phyloP scores from a whole-genome alignment of 1,140 invertebrate genomes.

The Maniola jurtina region DNA sequence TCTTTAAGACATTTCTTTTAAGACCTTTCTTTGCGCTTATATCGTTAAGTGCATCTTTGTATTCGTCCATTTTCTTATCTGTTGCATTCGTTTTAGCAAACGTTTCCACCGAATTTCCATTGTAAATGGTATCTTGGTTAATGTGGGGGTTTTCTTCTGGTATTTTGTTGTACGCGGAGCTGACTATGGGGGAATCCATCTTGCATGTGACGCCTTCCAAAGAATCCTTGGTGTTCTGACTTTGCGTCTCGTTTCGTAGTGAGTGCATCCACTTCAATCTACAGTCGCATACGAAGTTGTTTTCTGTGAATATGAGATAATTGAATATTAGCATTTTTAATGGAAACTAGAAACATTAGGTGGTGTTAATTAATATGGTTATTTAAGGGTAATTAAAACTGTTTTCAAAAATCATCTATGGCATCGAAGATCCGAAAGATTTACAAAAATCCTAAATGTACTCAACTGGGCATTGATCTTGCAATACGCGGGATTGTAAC shows the following conservation, averaged over 20 bases:
- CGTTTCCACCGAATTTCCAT: constrained; percentile 48
- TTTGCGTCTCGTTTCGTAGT: constrained; percentile 86
- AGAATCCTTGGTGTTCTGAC: constrained; percentile 82
- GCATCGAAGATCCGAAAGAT: no score
- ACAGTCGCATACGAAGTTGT: constrained; percentile 89
- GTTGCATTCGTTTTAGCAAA: constrained; percentile 55
- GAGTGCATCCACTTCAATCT: constrained; percentile 87
- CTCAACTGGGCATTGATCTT: no score
- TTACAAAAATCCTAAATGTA: no score
- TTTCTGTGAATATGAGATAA: constrained; percentile 81
- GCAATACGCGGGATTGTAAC: no score
- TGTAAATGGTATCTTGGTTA: constrained; percentile 50
- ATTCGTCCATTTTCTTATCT: constrained; percentile 44
- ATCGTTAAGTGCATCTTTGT: constrained; percentile 31
- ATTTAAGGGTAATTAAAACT: no score
- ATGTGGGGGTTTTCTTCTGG: constrained; percentile 53
- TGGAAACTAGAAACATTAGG: no score
- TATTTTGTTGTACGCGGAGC: constrained; percentile 67
- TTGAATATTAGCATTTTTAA: constrained; percentile 2
- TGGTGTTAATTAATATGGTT: no score
- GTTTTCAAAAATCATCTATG: no score
- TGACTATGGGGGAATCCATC: constrained; percentile 77
- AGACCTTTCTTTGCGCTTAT: constrained; percentile 48
- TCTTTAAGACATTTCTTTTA: constrained; percentile 62
- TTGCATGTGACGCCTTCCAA: constrained; percentile 84